Evolutionary conservation across 2,113 vertebrate species (phyloP), one percentile per base, ranked within the genome.

Genomic region (Carassius auratus): DNA sequence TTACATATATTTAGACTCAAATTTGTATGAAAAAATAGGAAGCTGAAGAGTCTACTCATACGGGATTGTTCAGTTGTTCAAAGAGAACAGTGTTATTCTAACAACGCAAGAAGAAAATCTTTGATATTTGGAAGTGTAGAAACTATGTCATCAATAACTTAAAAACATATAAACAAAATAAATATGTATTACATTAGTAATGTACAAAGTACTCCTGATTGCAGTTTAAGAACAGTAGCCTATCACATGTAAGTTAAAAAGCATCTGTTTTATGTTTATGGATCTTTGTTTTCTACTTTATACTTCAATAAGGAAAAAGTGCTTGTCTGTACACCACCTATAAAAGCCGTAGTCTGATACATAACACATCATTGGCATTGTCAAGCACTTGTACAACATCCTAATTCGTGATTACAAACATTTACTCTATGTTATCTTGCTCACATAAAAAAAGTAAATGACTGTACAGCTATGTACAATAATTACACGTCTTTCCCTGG

Each of bases 111-210:
- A 36, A 83, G 50, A 66, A 89, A 92, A 86, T 87, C 81, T 87
- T 73, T 84, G 88, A 91, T 86, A 85, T 77, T 71, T 69, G 86
- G 62, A 87, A 90, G 89, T 84, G 82, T 84, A 90, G 87, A 88
- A 92, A 93, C 50, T 88, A 85, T 90, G 85, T 89, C 78, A 88
- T 92, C 90, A 94, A 95, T 95, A 95, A 95, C 86, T 95, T 95
- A 95, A 85, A 88, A 90, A 93, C 66, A 89, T 80, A 92, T 90
- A 89, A 90, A 92, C 86, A 92, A 94, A 94, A 95, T 95, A 95
- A 94, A 95, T 95, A 95, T 91, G 92, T 86, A 92, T 93, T 90
- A 92, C 88, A 92, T 93, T 93, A 94, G 91, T 93, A 90, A 95
- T 91, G 89, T 92, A 93, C 91, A 93, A 91, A 90, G 90, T 93